phyloP scores from a whole-genome alignment of 2,797 vertebrate genomes.

The Notamacropus eugenii region DNA sequence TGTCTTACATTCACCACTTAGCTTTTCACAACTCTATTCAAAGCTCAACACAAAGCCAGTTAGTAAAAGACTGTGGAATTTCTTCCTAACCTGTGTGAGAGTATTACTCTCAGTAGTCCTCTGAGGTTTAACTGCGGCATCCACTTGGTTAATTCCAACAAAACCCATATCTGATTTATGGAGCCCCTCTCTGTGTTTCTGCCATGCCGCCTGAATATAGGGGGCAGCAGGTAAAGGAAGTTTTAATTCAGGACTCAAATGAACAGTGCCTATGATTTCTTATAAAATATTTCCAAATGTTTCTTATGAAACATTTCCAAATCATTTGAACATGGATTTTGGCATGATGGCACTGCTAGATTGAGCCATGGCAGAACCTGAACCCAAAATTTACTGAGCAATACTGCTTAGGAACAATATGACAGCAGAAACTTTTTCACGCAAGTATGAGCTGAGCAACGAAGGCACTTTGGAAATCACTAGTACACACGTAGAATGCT shows the following conservation, averaged over 20 bases:
- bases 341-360: conserved; percentile 92
- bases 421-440: conserved; percentile 90
- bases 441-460: conserved; percentile 91
- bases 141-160: conserved; percentile 96
- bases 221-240: conserved; percentile 92
- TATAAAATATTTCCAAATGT: conserved; percentile 92
- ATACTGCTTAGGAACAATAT: conserved; percentile 95
- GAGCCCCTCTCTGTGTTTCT: conserved; percentile 95
- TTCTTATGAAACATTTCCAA: conserved; percentile 92
- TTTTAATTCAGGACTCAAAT: conserved; percentile 88
- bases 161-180: conserved; percentile 95
- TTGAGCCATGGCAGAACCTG: conserved; percentile 95
- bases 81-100: conserved; percentile 94
- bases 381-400: conserved; percentile 98
- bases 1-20: conserved; percentile 92
- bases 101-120: conserved; percentile 97
- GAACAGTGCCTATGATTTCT: conserved; percentile 95
- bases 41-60: conserved; percentile 95
- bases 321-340: conserved; percentile 91
- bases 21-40: conserved; percentile 96
- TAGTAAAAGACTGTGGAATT: conserved; percentile 94
- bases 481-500: conserved; percentile 92
- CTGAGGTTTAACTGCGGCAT: conserved; percentile 95
- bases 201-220: conserved; percentile 91
- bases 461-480: conserved; percentile 94